Evolutionary conservation across 2,888 invertebrate genomes (phyloP).

Genomic region (Psylliodes chrysocephalus): DNA sequence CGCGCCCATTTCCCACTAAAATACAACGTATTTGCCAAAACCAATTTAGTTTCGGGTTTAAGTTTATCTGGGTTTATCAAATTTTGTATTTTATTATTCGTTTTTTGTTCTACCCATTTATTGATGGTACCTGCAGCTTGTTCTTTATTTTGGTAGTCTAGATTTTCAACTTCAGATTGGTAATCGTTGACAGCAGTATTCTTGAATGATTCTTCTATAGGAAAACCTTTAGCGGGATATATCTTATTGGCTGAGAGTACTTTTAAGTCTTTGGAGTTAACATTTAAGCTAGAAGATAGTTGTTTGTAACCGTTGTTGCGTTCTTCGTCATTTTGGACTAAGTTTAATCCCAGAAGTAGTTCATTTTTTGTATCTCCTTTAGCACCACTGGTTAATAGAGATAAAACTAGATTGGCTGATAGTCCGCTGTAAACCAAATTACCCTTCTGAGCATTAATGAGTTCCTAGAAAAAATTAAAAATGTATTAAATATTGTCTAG

Average conservation of each 20-base stretch:
- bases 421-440: constrained; percentile 54
- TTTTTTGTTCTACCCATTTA: constrained; percentile 50
- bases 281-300: constrained; percentile 37
- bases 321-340: constrained; percentile 43
- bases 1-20: constrained; percentile 56
- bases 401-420: constrained; percentile 53
- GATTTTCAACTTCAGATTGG: constrained; percentile 60
- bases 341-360: constrained; percentile 35
- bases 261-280: constrained; percentile 36
- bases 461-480: constrained; percentile 48
- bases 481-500: too few relatives aligned
- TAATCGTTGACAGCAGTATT: constrained; percentile 65
- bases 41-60: constrained; percentile 47
- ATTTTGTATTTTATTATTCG: constrained; percentile 58
- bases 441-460: constrained; percentile 35
- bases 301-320: constrained; percentile 36
- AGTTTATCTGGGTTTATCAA: constrained; percentile 51
- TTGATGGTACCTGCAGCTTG: constrained; percentile 51
- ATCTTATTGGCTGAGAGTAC: constrained; percentile 65
- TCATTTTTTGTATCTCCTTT: constrained; percentile 52
- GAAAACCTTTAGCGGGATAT: constrained; percentile 68
- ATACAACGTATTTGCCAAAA: constrained; percentile 60
- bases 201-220: constrained; percentile 67
- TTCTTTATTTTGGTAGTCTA: constrained; percentile 49
- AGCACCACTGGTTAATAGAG: constrained; percentile 52